Evolutionary conservation across 2,113 vertebrate species (phyloP).

Genomic region (Halcyon senegalensis): DNA sequence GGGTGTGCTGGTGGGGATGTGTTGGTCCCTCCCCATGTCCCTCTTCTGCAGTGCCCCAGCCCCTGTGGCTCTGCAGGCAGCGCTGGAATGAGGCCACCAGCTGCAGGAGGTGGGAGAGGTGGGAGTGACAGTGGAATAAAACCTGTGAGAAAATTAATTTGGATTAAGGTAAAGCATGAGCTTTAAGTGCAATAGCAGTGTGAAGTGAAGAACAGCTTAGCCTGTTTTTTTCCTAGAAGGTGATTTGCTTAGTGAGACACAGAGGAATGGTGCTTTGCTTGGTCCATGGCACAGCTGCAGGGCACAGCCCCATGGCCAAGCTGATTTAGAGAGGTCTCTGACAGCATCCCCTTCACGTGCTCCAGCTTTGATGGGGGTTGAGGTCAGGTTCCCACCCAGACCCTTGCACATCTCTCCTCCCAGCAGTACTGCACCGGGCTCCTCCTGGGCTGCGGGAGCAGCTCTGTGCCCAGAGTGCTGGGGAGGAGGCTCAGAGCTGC

Average conservation of each 20-base stretch:
- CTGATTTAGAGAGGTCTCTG: not conserved
- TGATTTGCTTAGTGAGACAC: no score
- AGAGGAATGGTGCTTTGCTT: not conserved
- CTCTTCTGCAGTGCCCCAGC: not conserved
- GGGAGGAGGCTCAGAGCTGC: not conserved
- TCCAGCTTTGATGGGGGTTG: not conserved
- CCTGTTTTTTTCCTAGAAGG: not conserved
- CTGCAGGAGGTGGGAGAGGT: not conserved
- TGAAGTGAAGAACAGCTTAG: not conserved
- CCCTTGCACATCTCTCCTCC: not conserved
- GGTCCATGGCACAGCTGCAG: not conserved
- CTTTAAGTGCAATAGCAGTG: not conserved
- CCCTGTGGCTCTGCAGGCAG: not conserved
- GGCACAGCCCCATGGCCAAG: not conserved
- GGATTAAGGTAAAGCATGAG: not conserved
- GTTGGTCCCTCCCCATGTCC: not conserved
- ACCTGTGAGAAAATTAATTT: not conserved
- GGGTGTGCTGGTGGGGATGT: no score
- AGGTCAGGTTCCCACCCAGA: not conserved
- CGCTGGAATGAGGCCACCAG: not conserved
- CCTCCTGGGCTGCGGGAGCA: not conserved
- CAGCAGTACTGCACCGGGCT: not conserved
- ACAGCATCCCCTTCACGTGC: not conserved
- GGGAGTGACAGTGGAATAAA: not conserved
- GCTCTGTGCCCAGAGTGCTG: accelerated